These are phyloP conservation scores for Octonoba sinensis DNA, from an alignment of 2,888 invertebrate species.

Conservation along the genomic window DNA sequence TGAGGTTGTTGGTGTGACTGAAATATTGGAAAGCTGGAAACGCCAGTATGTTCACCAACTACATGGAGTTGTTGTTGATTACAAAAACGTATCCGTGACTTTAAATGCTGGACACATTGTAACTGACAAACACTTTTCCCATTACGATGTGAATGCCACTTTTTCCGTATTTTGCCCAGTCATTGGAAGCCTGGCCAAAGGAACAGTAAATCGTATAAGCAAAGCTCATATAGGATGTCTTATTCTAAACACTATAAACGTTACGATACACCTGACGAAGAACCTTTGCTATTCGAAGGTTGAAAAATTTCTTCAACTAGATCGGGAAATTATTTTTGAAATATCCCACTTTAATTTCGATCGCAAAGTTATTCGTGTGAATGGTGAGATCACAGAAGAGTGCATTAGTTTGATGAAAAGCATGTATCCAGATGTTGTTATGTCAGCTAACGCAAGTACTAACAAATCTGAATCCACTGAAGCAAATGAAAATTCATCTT, in stretches of 20 bases:
- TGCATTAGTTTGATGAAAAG: constrained; percentile 31
- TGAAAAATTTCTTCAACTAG: constrained; percentile 11
- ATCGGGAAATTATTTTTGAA: constrained; percentile 36
- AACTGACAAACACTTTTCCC: background rate
- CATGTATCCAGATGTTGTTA: background rate
- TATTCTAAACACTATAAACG: constrained; percentile 32
- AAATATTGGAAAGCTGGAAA: constrained; percentile 51
- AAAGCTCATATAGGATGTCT: constrained; percentile 41
- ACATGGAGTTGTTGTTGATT: constrained; percentile 34
- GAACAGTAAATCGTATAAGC: constrained; percentile 37
- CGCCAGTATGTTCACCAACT: constrained; percentile 27
- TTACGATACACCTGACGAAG: constrained; percentile 1
- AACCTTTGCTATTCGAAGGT: background rate
- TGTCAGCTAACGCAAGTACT: no score
- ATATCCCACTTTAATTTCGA: constrained; percentile 10
- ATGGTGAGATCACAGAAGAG: constrained; percentile 27
- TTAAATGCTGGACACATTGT: background rate
- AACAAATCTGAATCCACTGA: no score
- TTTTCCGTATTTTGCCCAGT: constrained; percentile 45
- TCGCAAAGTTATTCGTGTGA: constrained; percentile 15
- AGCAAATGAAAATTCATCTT: no score
- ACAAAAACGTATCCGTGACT: constrained; percentile 23
- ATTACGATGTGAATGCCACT: constrained; percentile 22
- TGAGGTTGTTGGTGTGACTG: background rate
- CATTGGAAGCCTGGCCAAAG: constrained; percentile 38